These are phyloP conservation scores for Griposia aprilina DNA, from an alignment of 2,888 invertebrate species.

Conservation along the genomic window DNA sequence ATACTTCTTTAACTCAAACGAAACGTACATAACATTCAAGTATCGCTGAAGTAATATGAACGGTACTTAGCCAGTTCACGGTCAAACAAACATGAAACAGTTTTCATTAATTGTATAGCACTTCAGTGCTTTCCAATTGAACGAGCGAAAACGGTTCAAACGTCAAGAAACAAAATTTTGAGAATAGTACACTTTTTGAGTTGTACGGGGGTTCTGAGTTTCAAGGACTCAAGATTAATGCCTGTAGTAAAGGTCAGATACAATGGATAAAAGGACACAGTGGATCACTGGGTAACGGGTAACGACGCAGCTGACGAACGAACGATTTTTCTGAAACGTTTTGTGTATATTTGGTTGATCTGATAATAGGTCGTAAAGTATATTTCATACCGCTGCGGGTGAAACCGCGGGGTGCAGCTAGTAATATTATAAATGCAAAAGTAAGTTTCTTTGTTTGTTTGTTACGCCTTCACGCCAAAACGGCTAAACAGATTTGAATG, in stretches of 20 bases:
- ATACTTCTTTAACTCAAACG: conserved; percentile 23
- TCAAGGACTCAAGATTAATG: not conserved
- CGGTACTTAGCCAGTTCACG: conserved; percentile 32
- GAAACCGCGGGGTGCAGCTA: too few relatives aligned
- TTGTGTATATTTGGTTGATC: too few relatives aligned
- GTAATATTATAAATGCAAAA: too few relatives aligned
- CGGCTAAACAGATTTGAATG: too few relatives aligned
- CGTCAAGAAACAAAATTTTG: conserved; percentile 9
- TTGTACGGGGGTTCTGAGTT: not conserved
- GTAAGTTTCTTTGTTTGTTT: too few relatives aligned
- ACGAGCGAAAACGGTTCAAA: conserved; percentile 20
- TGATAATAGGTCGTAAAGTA: too few relatives aligned
- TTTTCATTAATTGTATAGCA: conserved; percentile 41
- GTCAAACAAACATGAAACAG: conserved; percentile 45
- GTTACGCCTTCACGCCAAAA: too few relatives aligned
- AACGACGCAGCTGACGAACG: too few relatives aligned
- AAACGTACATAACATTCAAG: conserved; percentile 4
- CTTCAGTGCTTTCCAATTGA: conserved; percentile 29
- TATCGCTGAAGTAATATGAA: conserved; percentile 12
- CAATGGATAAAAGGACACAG: too few relatives aligned
- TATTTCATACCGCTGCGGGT: too few relatives aligned
- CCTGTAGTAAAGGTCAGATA: not conserved
- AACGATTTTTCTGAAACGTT: too few relatives aligned
- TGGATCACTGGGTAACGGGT: too few relatives aligned
- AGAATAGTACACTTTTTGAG: conserved; percentile 10